phyloP scores from a whole-genome alignment of 2,888 invertebrate species.

The Salticus scenicus region DNA sequence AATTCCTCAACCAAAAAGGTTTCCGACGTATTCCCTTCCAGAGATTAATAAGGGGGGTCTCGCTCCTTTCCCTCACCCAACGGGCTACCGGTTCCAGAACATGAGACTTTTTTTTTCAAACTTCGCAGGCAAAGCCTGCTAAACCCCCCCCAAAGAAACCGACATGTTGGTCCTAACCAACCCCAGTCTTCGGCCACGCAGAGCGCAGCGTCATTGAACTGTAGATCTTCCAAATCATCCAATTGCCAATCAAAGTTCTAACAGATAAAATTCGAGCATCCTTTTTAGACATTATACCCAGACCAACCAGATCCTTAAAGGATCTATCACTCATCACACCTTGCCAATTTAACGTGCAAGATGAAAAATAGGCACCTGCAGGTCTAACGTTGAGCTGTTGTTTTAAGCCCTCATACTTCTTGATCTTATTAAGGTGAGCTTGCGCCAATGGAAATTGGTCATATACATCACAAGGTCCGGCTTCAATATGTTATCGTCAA shows the following conservation, averaged over 20 bases:
- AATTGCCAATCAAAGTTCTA: neutral
- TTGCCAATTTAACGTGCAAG: neutral
- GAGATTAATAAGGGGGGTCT: too few relatives aligned
- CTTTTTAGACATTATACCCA: neutral
- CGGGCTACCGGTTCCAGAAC: too few relatives aligned
- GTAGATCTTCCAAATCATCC: neutral
- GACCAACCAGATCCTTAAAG: neutral
- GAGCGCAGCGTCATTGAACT: neutral
- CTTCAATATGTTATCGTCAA: neutral
- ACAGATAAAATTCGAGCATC: neutral
- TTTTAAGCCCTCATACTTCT: neutral
- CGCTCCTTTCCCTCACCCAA: too few relatives aligned
- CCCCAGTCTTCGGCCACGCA: neutral
- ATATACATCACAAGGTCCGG: neutral
- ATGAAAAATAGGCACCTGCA: neutral
- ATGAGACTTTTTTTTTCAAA: too few relatives aligned
- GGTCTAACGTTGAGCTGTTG: neutral
- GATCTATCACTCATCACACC: neutral
- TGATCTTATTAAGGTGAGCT: neutral
- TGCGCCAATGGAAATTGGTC: neutral
- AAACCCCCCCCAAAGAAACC: too few relatives aligned
- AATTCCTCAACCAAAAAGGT: too few relatives aligned
- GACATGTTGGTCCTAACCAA: too few relatives aligned
- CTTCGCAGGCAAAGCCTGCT: too few relatives aligned
- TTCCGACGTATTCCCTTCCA: too few relatives aligned